Conservation (phyloP, 1,140 invertebrate species). For the Zelostemma sp. region DNA sequence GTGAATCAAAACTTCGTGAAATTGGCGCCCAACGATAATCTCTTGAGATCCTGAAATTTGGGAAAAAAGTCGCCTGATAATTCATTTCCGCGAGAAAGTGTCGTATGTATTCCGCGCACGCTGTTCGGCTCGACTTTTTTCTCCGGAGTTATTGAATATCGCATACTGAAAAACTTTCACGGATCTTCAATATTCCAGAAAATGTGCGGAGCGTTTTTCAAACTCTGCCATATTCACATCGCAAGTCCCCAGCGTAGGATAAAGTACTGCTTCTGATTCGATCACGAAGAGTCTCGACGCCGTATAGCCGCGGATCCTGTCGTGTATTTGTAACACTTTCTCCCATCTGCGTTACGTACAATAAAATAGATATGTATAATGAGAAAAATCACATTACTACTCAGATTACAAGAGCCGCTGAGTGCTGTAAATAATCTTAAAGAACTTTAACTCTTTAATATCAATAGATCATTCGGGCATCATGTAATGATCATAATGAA, state of each 20-base stretch:
- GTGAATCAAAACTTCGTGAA: too few relatives aligned
- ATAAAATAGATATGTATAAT: background rate
- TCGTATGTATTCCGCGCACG: background rate
- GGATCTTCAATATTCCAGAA: slow-evolving; percentile 3
- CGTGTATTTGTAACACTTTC: slow-evolving; percentile 42
- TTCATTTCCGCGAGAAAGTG: too few relatives aligned
- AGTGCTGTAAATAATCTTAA: slow-evolving; percentile 3
- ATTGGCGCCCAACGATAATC: too few relatives aligned
- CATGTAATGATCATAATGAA: slow-evolving; percentile 24
- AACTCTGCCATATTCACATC: background rate
- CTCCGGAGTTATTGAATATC: background rate
- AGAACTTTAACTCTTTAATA: slow-evolving; percentile 7
- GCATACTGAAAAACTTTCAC: background rate
- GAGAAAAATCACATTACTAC: background rate
- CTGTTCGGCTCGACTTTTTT: background rate
- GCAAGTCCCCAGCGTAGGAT: background rate
- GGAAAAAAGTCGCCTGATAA: too few relatives aligned
- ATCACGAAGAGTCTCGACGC: slow-evolving; percentile 23
- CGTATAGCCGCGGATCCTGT: slow-evolving; percentile 24
- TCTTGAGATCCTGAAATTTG: too few relatives aligned
- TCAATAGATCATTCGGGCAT: slow-evolving; percentile 14
- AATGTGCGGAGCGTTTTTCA: background rate
- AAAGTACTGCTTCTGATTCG: slow-evolving; percentile 11
- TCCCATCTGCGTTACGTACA: slow-evolving; percentile 12
- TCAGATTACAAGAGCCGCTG: background rate